These are phyloP conservation scores for Endomychus coccineus DNA, from an alignment of 2,888 invertebrate genomes.

Conservation along the genomic window DNA sequence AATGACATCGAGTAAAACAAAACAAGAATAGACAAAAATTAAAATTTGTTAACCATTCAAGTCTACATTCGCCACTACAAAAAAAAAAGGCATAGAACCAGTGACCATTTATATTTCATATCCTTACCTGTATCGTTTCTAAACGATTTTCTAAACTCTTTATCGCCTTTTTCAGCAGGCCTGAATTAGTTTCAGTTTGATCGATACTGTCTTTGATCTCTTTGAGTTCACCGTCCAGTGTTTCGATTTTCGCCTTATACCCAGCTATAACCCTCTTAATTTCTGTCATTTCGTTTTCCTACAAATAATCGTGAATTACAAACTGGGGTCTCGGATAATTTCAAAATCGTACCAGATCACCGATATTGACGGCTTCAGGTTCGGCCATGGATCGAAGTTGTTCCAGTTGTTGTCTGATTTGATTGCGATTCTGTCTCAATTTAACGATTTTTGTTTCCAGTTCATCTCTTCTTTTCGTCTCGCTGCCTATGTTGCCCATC, in stretches of 20 bases:
- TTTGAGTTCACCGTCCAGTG: slow-evolving; percentile 33
- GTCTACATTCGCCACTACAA: too few relatives aligned
- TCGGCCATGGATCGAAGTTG: slow-evolving; percentile 35
- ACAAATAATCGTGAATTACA: slow-evolving; percentile 13
- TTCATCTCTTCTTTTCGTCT: slow-evolving; percentile 26
- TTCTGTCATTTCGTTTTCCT: slow-evolving; percentile 37
- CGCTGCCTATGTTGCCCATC: slow-evolving; percentile 26
- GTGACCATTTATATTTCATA: too few relatives aligned
- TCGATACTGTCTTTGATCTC: slow-evolving; percentile 33
- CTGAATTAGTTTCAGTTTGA: slow-evolving; percentile 40
- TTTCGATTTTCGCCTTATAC: slow-evolving; percentile 36
- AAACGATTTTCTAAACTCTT: slow-evolving; percentile 32
- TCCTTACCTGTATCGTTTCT: slow-evolving; percentile 31
- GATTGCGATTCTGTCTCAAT: slow-evolving; percentile 24
- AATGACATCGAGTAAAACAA: too few relatives aligned
- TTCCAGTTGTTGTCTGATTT: slow-evolving; percentile 30
- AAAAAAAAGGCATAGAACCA: too few relatives aligned
- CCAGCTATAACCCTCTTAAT: slow-evolving; percentile 41
- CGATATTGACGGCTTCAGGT: slow-evolving; percentile 36
- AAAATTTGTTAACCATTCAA: slow-evolving; percentile 1
- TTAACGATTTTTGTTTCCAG: slow-evolving; percentile 34
- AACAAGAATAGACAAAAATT: background rate
- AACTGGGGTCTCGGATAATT: background rate
- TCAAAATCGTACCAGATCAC: slow-evolving; percentile 30
- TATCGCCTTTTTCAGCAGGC: slow-evolving; percentile 28